phyloP scores from a whole-genome alignment of 2,888 invertebrate genomes.

The Eudasyphora cyanicolor region DNA sequence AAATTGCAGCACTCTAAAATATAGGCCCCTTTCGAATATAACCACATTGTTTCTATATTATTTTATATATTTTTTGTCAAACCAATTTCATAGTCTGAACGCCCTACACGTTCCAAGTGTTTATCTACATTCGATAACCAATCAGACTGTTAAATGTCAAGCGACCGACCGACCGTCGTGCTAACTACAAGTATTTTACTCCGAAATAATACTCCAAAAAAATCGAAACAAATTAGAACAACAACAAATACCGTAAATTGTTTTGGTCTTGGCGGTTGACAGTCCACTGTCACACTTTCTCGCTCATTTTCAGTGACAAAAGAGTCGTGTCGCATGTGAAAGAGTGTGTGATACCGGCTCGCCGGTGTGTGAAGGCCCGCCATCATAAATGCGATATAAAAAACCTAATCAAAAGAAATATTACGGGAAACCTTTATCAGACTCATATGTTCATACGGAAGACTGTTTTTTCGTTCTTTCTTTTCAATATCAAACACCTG shows the following conservation, averaged over 20 bases:
- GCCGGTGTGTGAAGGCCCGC: neutral
- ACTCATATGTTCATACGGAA: neutral
- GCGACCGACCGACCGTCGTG: neutral
- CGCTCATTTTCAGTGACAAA: neutral
- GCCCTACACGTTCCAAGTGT: neutral
- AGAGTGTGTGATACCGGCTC: neutral
- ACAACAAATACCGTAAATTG: neutral
- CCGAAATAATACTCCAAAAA: neutral
- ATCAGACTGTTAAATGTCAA: neutral
- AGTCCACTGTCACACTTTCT: neutral
- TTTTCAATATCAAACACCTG: conserved; percentile 23
- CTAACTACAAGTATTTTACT: neutral
- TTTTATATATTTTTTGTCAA: conserved; percentile 2
- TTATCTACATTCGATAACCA: neutral
- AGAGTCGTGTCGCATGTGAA: neutral
- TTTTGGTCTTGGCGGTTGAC: neutral
- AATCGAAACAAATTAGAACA: neutral
- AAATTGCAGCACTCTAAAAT: too few species aligned
- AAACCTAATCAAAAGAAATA: conserved; percentile 2
- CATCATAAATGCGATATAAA: neutral
- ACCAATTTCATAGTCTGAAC: conserved; percentile 33
- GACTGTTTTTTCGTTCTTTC: neutral
- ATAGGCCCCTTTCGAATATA: neutral
- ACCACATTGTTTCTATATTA: neutral
- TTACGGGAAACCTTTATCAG: conserved; percentile 8